These are phyloP conservation scores for Percopsis omiscomaycus DNA, from an alignment of 2,797 vertebrate genomes.

Conservation along the genomic window DNA sequence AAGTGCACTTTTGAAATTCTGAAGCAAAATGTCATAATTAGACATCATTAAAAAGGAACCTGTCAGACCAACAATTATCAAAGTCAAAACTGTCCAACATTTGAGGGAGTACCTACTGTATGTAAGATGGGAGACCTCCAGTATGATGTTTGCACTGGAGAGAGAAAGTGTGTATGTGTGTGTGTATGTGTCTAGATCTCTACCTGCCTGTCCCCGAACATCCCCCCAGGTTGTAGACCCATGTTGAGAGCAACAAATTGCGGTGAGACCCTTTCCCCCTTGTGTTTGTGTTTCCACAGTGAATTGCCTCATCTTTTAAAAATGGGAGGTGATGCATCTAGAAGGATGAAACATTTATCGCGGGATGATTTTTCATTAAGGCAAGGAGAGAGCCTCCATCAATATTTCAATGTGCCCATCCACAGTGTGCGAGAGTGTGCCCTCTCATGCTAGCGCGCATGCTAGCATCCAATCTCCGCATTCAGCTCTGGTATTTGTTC, in stretches of 20 bases:
- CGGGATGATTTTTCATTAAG: conserved; percentile 77
- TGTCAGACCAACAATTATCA: no score
- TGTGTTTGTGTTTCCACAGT: conserved; percentile 59
- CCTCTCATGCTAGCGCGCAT: conserved; percentile 6
- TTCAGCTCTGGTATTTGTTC: conserved; percentile 20
- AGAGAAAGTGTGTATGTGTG: not conserved
- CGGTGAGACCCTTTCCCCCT: conserved; percentile 13
- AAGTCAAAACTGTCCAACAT: no score
- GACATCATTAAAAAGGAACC: no score
- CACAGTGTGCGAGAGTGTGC: conserved; percentile 36
- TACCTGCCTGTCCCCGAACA: conserved; percentile 13
- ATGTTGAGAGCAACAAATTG: conserved; percentile 42
- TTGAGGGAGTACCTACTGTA: no score
- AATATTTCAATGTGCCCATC: conserved; percentile 83
- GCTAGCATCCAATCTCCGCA: not conserved
- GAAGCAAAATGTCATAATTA: no score
- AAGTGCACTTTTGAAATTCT: no score
- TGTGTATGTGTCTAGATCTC: conserved; percentile 13
- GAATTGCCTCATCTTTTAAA: conserved; percentile 70
- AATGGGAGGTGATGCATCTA: conserved; percentile 73
- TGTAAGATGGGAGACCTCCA: no score
- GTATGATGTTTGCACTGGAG: no score
- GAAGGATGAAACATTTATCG: conserved; percentile 84
- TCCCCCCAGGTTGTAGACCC: not conserved
- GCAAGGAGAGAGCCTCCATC: conserved; percentile 79